A percentile compares a stretch with the other conserved stretches of the same genome.
Conservation (phyloP, 1,140 invertebrate genomes). For the Drosophila jambulina region DNA sequence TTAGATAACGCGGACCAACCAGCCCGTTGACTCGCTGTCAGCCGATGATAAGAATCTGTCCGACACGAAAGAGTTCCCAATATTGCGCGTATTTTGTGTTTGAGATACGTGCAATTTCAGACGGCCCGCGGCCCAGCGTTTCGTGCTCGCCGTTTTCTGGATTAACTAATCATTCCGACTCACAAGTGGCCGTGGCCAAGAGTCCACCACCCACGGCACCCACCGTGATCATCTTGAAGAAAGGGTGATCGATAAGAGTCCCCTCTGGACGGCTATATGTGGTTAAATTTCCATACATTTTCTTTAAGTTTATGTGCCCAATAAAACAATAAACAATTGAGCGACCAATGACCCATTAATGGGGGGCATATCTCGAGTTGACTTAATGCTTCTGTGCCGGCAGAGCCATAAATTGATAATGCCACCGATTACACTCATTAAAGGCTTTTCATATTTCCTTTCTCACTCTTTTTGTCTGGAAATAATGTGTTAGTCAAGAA, state of each 20-base stretch:
- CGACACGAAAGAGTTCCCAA: slow-evolving; percentile 42
- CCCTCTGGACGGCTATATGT: slow-evolving; percentile 24
- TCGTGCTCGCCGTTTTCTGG: slow-evolving; percentile 18
- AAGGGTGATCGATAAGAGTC: slow-evolving; percentile 32
- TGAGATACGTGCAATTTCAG: slow-evolving; percentile 72
- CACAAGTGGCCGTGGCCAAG: slow-evolving; percentile 14
- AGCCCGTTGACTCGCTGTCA: slow-evolving; percentile 57
- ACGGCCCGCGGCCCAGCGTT: slow-evolving; percentile 48
- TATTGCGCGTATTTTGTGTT: slow-evolving; percentile 43
- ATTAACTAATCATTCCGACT: slow-evolving; percentile 43
- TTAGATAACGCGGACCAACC: slow-evolving; percentile 64
- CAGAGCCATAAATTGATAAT: slow-evolving; percentile 45
- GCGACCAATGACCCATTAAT: slow-evolving; percentile 34
- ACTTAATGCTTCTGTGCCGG: slow-evolving; percentile 27
- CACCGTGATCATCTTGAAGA: slow-evolving; percentile 20
- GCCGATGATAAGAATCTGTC: slow-evolving; percentile 68
- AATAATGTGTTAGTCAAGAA: background rate
- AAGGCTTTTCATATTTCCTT: slow-evolving; percentile 21
- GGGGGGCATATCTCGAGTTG: slow-evolving; percentile 37
- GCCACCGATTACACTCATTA: slow-evolving; percentile 29
- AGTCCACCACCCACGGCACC: slow-evolving; percentile 17
- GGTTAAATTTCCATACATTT: slow-evolving; percentile 34
- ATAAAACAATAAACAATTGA: slow-evolving; percentile 40
- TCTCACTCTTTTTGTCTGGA: background rate
- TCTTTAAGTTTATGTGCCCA: slow-evolving; percentile 28